These are phyloP conservation scores for Hippoglossus stenolepis DNA, from an alignment of 2,113 vertebrate species.

Conservation along the genomic window DNA sequence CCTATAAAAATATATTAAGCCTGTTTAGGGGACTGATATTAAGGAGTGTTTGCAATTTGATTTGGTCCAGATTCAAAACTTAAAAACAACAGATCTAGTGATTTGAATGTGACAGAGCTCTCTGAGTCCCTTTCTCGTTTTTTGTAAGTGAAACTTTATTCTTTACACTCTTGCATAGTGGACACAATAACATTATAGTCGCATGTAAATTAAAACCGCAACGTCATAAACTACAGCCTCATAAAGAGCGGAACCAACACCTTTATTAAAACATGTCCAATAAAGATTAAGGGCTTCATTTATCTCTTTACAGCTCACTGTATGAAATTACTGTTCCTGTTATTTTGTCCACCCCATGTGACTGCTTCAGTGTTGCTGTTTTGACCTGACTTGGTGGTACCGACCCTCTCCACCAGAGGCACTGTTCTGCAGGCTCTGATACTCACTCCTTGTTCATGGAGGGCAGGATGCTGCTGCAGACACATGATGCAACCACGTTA, in stretches of 20 bases:
- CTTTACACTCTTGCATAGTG: neutral
- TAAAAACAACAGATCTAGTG: no score
- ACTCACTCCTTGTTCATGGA: conserved; percentile 17
- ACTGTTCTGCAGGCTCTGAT: conserved; percentile 39
- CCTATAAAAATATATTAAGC: no score
- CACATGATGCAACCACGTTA: conserved; percentile 64
- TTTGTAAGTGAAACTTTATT: no score
- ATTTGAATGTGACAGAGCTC: no score
- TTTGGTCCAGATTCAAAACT: no score
- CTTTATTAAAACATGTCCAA: neutral
- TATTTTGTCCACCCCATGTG: conserved; percentile 7
- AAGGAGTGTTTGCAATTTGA: no score
- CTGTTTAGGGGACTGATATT: no score
- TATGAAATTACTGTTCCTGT: neutral
- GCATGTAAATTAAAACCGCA: neutral
- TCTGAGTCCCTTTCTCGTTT: no score
- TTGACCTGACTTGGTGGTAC: conserved; percentile 35
- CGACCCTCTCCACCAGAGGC: conserved; percentile 57
- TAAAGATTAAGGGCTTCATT: neutral
- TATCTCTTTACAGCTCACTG: neutral
- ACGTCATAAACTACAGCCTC: neutral
- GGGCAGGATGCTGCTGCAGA: conserved; percentile 32
- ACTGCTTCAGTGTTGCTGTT: no score
- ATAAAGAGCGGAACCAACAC: neutral
- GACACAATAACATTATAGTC: neutral